phyloP scores from a whole-genome alignment of 2,888 invertebrate species.

The Rhingia rostrata region DNA sequence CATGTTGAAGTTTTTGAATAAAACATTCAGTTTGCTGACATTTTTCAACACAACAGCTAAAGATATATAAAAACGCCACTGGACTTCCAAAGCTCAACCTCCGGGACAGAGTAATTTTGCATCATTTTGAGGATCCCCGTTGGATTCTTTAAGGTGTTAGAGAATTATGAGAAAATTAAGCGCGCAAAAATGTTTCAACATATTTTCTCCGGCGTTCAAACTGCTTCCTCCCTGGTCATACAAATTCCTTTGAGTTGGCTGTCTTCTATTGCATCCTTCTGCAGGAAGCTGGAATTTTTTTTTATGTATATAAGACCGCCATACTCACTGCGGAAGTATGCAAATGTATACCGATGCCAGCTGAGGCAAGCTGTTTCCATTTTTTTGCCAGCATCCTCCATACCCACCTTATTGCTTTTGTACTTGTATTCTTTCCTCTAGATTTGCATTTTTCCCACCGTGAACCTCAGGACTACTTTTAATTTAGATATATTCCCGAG shows the following conservation, averaged over 20 bases:
- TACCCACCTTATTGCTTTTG: conserved; percentile 47
- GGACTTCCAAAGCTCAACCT: conserved; percentile 30
- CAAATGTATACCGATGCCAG: conserved; percentile 68
- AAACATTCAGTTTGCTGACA: conserved; percentile 50
- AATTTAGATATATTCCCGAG: conserved; percentile 75
- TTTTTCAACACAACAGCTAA: conserved; percentile 26
- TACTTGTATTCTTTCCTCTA: conserved; percentile 64
- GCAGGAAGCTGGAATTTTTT: conserved; percentile 33
- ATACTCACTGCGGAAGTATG: conserved; percentile 71
- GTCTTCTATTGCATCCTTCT: conserved; percentile 61
- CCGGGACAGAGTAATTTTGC: conserved; percentile 60
- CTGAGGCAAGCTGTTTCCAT: conserved; percentile 74
- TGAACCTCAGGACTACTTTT: conserved; percentile 73
- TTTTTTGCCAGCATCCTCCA: conserved; percentile 15
- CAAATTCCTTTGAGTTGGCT: conserved; percentile 61
- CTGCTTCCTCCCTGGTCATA: conserved; percentile 14
- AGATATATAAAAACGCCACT: conserved; percentile 14
- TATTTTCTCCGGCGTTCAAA: conserved; percentile 57
- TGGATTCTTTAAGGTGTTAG: conserved; percentile 65
- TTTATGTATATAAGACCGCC: conserved; percentile 20
- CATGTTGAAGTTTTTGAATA: conserved; percentile 57
- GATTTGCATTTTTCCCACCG: conserved; percentile 73
- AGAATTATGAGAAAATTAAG: conserved; percentile 73
- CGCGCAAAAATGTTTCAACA: conserved; percentile 66
- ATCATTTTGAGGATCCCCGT: conserved; percentile 51